phyloP scores from a whole-genome alignment of 64 coral and sea anemone species.

The Porites lutea region DNA sequence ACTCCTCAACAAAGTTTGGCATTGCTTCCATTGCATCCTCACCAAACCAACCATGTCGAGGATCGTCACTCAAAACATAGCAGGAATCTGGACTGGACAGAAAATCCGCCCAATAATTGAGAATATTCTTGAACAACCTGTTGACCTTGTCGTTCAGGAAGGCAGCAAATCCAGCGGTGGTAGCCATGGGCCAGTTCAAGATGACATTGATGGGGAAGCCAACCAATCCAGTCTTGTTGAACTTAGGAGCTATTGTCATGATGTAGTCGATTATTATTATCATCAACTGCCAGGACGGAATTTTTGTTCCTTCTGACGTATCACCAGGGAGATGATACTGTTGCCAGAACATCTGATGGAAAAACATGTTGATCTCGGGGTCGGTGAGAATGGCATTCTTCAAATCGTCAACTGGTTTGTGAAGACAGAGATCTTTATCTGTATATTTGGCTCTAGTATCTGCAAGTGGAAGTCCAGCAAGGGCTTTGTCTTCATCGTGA shows the following conservation, averaged over 20 bases:
- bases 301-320: constrained; percentile 47
- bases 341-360: constrained; percentile 83
- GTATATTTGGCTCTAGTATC: not conserved
- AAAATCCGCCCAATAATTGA: constrained; percentile 68
- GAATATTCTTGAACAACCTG: constrained; percentile 55
- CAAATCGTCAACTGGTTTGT: constrained; percentile 49
- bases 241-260: constrained; percentile 76
- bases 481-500: constrained; percentile 22
- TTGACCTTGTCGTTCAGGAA: constrained; percentile 79
- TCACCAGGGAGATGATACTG: constrained; percentile 9
- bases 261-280: constrained; percentile 40
- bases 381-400: constrained; percentile 40
- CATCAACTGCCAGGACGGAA: constrained; percentile 62
- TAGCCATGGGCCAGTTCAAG: constrained; percentile 76
- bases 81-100: constrained; percentile 43
- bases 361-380: constrained; percentile 75
- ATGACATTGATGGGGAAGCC: constrained; percentile 73
- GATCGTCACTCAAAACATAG: constrained; percentile 48
- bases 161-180: constrained; percentile 75
- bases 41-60: constrained; percentile 71
- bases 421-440: not conserved
- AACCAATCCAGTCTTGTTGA: constrained; percentile 71
- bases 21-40: constrained; percentile 70
- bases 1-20: constrained; percentile 75
- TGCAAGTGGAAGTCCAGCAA: constrained; percentile 1